Evolutionary conservation across 2,888 invertebrate species (phyloP).

Genomic region (Stegophylla sp.): DNA sequence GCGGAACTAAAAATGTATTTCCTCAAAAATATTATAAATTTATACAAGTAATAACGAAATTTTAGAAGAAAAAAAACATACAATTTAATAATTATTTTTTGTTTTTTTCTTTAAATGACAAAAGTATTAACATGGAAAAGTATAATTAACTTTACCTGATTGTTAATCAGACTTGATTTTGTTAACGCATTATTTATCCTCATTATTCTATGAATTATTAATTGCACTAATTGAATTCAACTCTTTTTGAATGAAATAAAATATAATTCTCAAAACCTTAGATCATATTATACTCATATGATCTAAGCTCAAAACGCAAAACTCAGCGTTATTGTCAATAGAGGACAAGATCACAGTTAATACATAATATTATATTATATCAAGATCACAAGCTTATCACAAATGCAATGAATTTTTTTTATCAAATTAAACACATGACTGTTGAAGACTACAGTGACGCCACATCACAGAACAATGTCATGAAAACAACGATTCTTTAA

Average conservation of each 20-base stretch:
- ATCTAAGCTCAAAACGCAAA: too few relatives aligned
- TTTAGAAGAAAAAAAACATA: background rate
- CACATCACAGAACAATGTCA: too few relatives aligned
- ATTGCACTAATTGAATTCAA: background rate
- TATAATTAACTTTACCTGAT: slow-evolving; percentile 38
- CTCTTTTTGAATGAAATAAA: background rate
- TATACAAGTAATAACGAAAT: slow-evolving; percentile 3
- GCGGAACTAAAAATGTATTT: slow-evolving; percentile 55
- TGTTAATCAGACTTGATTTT: slow-evolving; percentile 19
- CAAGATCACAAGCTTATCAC: slow-evolving; percentile 5
- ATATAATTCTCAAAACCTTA: too few relatives aligned
- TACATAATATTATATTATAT: too few relatives aligned
- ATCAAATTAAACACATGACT: slow-evolving; percentile 15
- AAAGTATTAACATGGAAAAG: background rate
- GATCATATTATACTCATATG: too few relatives aligned
- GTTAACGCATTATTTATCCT: slow-evolving; percentile 36
- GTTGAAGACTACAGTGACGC: too few relatives aligned
- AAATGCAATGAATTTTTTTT: background rate
- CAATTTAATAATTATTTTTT: background rate
- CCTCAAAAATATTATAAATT: slow-evolving; percentile 41
- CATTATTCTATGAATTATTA: slow-evolving; percentile 25
- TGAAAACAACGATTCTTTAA: too few relatives aligned
- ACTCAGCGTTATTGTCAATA: too few relatives aligned
- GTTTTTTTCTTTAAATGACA: slow-evolving; percentile 22
- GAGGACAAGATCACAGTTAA: background rate